A percentile compares a stretch with the other conserved stretches of the same genome.
These are phyloP conservation scores for Rhagium mordax DNA, from an alignment of 2,888 invertebrate genomes.

Conservation along the genomic window DNA sequence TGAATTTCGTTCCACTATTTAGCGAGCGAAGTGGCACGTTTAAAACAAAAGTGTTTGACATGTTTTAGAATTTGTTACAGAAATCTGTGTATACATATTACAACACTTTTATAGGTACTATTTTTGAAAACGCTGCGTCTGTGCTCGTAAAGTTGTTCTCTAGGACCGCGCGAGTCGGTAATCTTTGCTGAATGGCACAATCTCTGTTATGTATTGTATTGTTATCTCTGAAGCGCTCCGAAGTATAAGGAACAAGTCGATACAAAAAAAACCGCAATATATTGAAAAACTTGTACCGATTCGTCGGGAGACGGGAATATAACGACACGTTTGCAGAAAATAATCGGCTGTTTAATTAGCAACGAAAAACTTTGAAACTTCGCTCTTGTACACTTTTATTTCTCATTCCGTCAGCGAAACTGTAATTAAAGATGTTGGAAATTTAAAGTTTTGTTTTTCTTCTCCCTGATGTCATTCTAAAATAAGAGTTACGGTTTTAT, in stretches of 20 bases:
- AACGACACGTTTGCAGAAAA: constrained; percentile 23
- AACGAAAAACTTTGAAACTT: constrained; percentile 24
- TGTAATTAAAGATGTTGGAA: constrained; percentile 28
- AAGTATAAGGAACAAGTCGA: not conserved
- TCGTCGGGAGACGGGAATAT: not conserved
- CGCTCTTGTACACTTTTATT: constrained; percentile 19
- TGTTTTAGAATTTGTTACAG: too few relatives aligned
- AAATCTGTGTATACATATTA: too few relatives aligned
- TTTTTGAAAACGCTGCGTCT: not conserved
- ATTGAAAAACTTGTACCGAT: not conserved
- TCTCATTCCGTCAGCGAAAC: constrained; percentile 23
- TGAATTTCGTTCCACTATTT: too few relatives aligned
- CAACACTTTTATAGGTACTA: too few relatives aligned
- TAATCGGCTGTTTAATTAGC: constrained; percentile 29
- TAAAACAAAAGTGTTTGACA: too few relatives aligned
- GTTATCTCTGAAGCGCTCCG: not conserved
- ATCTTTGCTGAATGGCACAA: not conserved
- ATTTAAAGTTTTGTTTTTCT: constrained; percentile 34
- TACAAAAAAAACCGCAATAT: not conserved
- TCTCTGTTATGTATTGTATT: not conserved
- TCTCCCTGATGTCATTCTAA: constrained; percentile 14
- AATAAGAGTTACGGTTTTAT: constrained; percentile 9
- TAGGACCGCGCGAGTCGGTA: not conserved
- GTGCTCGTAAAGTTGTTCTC: not conserved
- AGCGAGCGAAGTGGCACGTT: too few relatives aligned